A percentile compares a stretch with the other conserved stretches of the same genome.
phyloP scores from a whole-genome alignment of 2,797 vertebrate genomes.

The Xiphophorus birchmanni region DNA sequence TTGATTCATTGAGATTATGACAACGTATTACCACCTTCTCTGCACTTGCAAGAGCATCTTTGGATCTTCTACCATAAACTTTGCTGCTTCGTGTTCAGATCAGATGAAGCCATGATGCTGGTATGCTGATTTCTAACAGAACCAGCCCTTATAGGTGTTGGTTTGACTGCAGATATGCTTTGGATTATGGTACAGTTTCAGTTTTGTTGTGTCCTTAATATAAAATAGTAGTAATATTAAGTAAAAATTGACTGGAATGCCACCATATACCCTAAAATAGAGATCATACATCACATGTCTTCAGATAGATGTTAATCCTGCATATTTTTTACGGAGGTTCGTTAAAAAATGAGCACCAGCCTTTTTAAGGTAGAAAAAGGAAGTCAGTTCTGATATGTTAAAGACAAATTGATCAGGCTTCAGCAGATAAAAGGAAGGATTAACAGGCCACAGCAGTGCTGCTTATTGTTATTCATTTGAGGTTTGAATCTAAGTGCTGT shows the following conservation, averaged over 20 bases:
- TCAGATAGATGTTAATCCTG: neutral
- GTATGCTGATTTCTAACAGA: neutral
- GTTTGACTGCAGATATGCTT: neutral
- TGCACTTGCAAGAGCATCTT: neutral
- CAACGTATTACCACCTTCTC: neutral
- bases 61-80: neutral
- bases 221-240: neutral
- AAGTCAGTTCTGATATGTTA: neutral
- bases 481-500: neutral
- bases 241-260: neutral
- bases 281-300: neutral
- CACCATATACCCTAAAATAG: neutral
- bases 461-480: neutral
- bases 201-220: neutral
- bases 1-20: too few species aligned
- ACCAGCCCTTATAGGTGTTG: neutral
- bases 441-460: too few species aligned
- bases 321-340: neutral
- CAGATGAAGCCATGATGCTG: neutral
- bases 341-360: neutral
- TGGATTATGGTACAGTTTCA: neutral
- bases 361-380: neutral
- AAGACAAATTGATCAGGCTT: neutral
- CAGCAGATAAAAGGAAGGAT: neutral
- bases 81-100: neutral